Percentiles rank a stretch among this genome's conserved stretches.
Evolutionary conservation across 2,113 vertebrate genomes (phyloP).

Genomic region (Phylloscopus trochilus): DNA sequence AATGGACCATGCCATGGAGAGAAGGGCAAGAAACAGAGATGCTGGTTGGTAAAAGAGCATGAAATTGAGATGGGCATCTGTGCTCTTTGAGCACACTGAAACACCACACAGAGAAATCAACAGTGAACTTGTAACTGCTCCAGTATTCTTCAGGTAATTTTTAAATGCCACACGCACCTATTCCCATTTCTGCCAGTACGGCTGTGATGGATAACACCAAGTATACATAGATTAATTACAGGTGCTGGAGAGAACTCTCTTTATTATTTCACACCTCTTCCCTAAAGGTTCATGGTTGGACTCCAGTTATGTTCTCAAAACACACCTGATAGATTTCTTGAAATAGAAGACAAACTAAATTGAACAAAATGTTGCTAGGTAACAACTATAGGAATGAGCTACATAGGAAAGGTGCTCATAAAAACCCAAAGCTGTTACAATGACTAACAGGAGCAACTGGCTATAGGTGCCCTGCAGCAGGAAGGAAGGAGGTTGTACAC

Average conservation of each 20-base stretch:
- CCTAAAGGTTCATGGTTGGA: background rate
- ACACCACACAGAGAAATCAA: background rate
- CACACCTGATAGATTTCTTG: background rate
- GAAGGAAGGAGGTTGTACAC: background rate
- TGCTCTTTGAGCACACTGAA: background rate
- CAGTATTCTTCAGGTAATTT: background rate
- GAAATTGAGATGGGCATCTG: background rate
- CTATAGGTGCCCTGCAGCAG: background rate
- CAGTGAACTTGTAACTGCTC: background rate
- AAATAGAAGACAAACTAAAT: slow-evolving; percentile 16
- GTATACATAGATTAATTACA: background rate
- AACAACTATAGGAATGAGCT: slow-evolving; percentile 12
- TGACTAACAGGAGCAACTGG: background rate
- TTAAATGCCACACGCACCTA: background rate
- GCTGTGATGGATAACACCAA: background rate
- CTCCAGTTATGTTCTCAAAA: background rate
- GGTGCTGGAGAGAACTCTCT: background rate
- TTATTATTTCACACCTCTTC: background rate
- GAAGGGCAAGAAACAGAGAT: background rate
- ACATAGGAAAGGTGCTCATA: background rate
- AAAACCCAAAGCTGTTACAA: background rate
- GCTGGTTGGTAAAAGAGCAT: background rate
- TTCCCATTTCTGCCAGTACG: background rate
- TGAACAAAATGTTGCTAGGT: slow-evolving; percentile 45
- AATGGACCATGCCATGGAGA: background rate